Conservation (phyloP, 53 echinoderm and acorn worm species). For the Mesocentrotus franciscanus region DNA sequence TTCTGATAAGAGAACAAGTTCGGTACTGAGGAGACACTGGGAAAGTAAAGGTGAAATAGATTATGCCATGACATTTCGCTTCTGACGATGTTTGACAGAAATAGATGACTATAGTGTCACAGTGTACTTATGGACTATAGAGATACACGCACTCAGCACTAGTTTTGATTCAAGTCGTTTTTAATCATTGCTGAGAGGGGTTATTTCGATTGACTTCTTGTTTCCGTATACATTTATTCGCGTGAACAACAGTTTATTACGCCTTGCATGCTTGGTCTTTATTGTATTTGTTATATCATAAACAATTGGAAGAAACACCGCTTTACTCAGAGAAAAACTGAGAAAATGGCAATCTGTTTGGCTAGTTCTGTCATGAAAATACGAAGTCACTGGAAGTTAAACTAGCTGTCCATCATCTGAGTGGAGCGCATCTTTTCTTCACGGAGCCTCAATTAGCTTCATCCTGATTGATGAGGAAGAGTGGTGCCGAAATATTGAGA, state of each 20-base stretch:
- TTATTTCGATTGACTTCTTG: no score
- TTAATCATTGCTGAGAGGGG: background rate
- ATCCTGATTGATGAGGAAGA: conserved; percentile 3
- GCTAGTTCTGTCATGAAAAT: background rate
- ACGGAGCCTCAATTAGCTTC: conserved; percentile 24
- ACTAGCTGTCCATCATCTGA: conserved; percentile 37
- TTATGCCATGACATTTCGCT: conserved; percentile 6
- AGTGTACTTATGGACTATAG: background rate
- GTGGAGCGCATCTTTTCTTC: background rate
- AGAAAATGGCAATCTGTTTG: background rate
- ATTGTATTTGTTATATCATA: background rate
- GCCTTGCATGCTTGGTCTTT: no score
- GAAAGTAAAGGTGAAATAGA: background rate
- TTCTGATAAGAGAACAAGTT: background rate
- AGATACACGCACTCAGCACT: background rate
- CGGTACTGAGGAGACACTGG: background rate
- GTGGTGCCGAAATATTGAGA: background rate
- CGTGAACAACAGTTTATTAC: no score
- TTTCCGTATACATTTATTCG: no score
- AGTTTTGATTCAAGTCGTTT: background rate
- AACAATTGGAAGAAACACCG: background rate
- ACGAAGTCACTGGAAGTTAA: background rate
- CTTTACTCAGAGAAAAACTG: background rate
- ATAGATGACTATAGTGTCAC: background rate
- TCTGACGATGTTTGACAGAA: background rate